Evolutionary conservation across 1,140 invertebrate genomes (phyloP).

Genomic region (Uloborus diversus): DNA sequence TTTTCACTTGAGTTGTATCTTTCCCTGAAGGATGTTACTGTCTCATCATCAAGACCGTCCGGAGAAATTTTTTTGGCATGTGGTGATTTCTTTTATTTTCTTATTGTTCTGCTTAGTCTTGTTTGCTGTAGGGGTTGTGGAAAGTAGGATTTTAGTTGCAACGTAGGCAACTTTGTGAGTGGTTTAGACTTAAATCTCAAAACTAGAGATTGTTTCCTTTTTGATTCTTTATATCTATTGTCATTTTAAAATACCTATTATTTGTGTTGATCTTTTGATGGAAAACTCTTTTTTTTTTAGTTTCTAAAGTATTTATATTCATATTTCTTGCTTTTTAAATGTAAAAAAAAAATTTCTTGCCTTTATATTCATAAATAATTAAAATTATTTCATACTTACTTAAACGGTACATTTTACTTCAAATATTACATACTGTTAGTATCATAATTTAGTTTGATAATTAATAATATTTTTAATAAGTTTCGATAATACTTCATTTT

Average conservation of each 20-base stretch:
- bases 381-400: too few species aligned
- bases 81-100: not conserved
- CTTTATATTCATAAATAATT: too few species aligned
- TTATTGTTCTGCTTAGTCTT: not conserved
- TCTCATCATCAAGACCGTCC: conserved; percentile 29
- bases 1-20: conserved; percentile 20
- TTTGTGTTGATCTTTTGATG: too few species aligned
- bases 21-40: conserved; percentile 30
- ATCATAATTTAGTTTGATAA: too few species aligned
- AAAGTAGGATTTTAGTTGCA: conserved; percentile 1
- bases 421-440: too few species aligned
- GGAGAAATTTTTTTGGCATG: conserved; percentile 13
- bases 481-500: too few species aligned
- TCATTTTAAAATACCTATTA: not conserved
- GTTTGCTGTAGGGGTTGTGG: not conserved
- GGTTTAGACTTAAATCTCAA: not conserved
- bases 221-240: not conserved
- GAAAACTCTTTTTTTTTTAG: too few species aligned
- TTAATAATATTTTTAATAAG: too few species aligned
- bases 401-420: too few species aligned
- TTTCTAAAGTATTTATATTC: too few species aligned
- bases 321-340: too few species aligned
- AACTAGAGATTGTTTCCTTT: not conserved
- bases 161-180: not conserved
- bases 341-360: too few species aligned